phyloP scores from a whole-genome alignment of 1,140 invertebrate species.

The Drosophila truncata region DNA sequence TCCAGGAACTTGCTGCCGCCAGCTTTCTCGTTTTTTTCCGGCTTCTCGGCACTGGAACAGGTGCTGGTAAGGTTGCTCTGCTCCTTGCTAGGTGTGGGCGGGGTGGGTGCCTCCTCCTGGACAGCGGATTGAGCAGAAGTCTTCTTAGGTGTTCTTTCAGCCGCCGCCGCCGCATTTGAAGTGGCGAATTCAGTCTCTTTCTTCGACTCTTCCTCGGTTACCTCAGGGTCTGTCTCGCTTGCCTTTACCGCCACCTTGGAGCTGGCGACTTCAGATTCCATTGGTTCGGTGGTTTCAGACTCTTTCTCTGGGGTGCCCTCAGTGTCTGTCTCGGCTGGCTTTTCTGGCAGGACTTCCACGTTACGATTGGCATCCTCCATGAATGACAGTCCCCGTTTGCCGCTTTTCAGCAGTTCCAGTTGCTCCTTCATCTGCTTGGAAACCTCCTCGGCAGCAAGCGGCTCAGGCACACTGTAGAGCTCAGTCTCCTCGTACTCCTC shows the following conservation, averaged over 20 bases:
- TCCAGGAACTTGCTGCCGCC: conserved; percentile 73
- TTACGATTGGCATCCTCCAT: conserved; percentile 66
- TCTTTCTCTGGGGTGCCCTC: neutral
- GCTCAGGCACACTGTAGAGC: conserved; percentile 48
- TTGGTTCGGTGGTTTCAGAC: neutral
- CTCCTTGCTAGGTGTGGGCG: conserved; percentile 50
- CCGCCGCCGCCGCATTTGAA: conserved; percentile 6
- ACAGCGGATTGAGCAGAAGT: neutral
- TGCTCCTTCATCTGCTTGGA: conserved; percentile 80
- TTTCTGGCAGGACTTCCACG: conserved; percentile 21
- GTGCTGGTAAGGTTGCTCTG: conserved; percentile 19
- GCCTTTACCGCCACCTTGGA: neutral
- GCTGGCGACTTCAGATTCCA: neutral
- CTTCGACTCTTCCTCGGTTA: neutral
- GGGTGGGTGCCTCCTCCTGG: conserved; percentile 18
- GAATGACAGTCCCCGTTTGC: conserved; percentile 58
- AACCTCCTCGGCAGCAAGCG: conserved; percentile 59
- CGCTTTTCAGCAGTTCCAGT: conserved; percentile 69
- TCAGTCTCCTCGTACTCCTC: conserved; percentile 72
- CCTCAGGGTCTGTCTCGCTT: too few species aligned
- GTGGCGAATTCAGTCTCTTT: neutral
- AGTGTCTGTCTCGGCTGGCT: neutral
- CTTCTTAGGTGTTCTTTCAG: conserved; percentile 37
- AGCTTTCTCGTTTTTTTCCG: conserved; percentile 48
- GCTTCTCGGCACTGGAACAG: conserved; percentile 43